Evolutionary conservation across 2,797 vertebrate genomes (phyloP), one percentile per base, ranked within the genome.

Genomic region (Eutrigla gurnardus): DNA sequence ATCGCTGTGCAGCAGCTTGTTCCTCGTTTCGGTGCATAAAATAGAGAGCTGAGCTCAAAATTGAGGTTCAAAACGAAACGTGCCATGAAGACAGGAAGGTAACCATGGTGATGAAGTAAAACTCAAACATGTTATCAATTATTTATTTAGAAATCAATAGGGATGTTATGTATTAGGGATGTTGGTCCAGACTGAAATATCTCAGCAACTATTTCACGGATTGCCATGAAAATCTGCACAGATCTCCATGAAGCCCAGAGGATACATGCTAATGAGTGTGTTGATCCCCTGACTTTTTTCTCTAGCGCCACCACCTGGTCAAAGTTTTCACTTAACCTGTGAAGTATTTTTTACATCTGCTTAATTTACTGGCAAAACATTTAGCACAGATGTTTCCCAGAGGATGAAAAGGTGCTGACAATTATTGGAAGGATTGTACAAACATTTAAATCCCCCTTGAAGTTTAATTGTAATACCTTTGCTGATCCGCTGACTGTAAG

Each of bases 151-250:
- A 39, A 12, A 69, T 64, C 6, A 64, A 7, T 17, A 36, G 15
- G 10, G 32, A 37, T 37, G 39, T 32, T 42, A 25, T 25, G 25
- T 25, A 25, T 25, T 25, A 25, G 25, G 25, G 25, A 43, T 14
- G 65, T 64, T n/a, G 15, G 49, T 75, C 58, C 15, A 11, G 4
- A 11, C 7, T 54, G n/a, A 70, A 53, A 47, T 18, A 37, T 42
- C 36, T 33, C 36, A 42, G 12, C 37, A 55, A 7, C 25, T 61
- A 52, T 32, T n/a, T 7, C 42, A 39, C 45, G 15, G 25, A 58
- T 42, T 46, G 18, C 5, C 7, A 15, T 37, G 7, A 36, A 32
- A 11, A 15, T 49, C n/a, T 39, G 33, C 18, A 46, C 46, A 36
- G 18, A 14, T n/a, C 11, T 66, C n/a, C 8, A 9, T 6, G 14